Evolutionary conservation across 2,888 invertebrate species (phyloP).

Genomic region (Heteromurus nitidus): DNA sequence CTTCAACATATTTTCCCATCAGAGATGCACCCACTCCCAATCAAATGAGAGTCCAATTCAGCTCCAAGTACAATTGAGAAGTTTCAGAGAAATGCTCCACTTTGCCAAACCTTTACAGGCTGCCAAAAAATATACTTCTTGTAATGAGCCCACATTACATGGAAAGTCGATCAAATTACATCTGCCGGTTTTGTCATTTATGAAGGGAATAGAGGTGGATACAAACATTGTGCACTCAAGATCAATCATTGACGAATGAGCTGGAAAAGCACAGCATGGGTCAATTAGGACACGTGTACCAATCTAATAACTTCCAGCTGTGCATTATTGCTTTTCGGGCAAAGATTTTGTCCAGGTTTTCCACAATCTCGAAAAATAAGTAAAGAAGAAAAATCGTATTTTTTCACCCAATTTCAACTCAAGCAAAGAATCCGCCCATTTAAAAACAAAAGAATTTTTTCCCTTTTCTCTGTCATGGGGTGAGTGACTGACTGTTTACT

Average conservation of each 20-base stretch:
- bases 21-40: no score
- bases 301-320: conserved; percentile 59
- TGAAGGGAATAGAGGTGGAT: no score
- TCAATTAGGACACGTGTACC: conserved; percentile 61
- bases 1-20: no score
- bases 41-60: no score
- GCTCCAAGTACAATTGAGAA: no score
- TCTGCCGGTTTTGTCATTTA: no score
- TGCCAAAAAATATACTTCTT: no score
- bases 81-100: no score
- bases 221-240: no score
- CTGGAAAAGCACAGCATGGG: conserved; percentile 51
- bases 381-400: conserved; percentile 44
- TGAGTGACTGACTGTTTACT: conserved; percentile 20
- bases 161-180: no score
- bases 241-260: conserved; percentile 45
- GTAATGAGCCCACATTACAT: no score
- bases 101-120: no score
- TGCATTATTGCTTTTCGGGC: conserved; percentile 15
- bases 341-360: conserved; percentile 30
- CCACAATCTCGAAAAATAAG: conserved; percentile 1
- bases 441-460: conserved; percentile 20
- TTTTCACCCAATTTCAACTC: conserved; percentile 54
- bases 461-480: conserved; percentile 28
- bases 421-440: conserved; percentile 51